These are phyloP conservation scores for Molanna angustata DNA, from an alignment of 2,888 invertebrate genomes.

Conservation along the genomic window DNA sequence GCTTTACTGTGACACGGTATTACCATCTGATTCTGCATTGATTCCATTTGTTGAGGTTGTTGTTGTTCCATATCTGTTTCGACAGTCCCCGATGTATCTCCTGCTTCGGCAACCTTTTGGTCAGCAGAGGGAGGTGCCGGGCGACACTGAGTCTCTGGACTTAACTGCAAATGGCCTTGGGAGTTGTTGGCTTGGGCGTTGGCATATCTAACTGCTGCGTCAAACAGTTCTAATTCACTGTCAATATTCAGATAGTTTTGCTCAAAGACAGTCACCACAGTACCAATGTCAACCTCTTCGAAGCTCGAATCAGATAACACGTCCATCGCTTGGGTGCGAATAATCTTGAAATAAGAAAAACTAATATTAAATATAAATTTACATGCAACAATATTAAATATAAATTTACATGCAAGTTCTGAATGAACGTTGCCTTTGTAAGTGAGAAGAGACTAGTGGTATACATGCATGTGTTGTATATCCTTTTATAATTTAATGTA, in stretches of 20 bases:
- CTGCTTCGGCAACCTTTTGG: not conserved
- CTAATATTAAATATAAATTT: no score
- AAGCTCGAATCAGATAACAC: constrained; percentile 74
- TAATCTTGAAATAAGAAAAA: constrained; percentile 62
- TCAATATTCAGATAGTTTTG: constrained; percentile 69
- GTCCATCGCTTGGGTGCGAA: constrained; percentile 72
- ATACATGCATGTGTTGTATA: no score
- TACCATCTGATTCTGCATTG: not conserved
- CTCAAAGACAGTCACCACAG: constrained; percentile 72
- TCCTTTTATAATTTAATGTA: no score
- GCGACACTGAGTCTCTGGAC: not conserved
- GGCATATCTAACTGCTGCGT: constrained; percentile 68
- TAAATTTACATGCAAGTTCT: no score
- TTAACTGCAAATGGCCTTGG: not conserved
- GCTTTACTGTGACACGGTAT: not conserved
- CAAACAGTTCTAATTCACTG: constrained; percentile 75
- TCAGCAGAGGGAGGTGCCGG: not conserved
- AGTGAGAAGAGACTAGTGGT: no score
- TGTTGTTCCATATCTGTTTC: no score
- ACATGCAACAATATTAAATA: no score
- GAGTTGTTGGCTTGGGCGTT: constrained; percentile 22
- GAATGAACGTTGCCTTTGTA: no score
- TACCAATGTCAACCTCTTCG: constrained; percentile 72
- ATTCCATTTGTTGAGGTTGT: no score
- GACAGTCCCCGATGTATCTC: not conserved